phyloP scores from a whole-genome alignment of 2,888 invertebrate genomes.

The Microctonus brassicae region DNA sequence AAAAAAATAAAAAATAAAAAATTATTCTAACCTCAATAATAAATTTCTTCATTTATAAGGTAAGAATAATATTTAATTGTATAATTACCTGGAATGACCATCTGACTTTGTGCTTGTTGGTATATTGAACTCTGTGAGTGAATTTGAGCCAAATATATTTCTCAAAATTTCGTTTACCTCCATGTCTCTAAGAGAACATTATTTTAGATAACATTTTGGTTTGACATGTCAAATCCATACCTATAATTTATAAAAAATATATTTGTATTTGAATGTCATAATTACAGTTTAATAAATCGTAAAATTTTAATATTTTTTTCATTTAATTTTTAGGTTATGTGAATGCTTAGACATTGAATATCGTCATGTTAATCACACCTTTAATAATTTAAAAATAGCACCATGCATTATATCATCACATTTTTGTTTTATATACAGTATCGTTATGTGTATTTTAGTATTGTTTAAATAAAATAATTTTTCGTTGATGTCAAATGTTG shows the following conservation, averaged over 20 bases:
- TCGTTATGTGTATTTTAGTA: not conserved
- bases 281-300: too few species aligned
- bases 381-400: constrained; percentile 19
- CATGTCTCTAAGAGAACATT: constrained; percentile 42
- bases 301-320: too few species aligned
- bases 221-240: constrained; percentile 1
- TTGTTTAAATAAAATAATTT: not conserved
- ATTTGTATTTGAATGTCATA: too few species aligned
- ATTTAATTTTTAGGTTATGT: constrained; percentile 12
- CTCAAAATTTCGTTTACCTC: constrained; percentile 52
- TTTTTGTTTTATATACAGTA: not conserved
- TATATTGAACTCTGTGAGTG: constrained; percentile 36
- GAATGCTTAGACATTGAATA: not conserved
- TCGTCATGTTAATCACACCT: constrained; percentile 14
- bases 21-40: not conserved
- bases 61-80: too few species aligned
- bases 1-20: constrained; percentile 11
- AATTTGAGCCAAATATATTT: constrained; percentile 53
- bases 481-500: not conserved
- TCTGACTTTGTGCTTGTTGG: constrained; percentile 42
- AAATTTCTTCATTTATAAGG: too few species aligned
- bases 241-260: not conserved
- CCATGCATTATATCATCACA: not conserved
- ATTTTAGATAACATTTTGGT: not conserved
- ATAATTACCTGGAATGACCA: constrained; percentile 34